These are phyloP conservation scores for Calameuta pallipes DNA, from an alignment of 2,888 invertebrate species.

Conservation along the genomic window DNA sequence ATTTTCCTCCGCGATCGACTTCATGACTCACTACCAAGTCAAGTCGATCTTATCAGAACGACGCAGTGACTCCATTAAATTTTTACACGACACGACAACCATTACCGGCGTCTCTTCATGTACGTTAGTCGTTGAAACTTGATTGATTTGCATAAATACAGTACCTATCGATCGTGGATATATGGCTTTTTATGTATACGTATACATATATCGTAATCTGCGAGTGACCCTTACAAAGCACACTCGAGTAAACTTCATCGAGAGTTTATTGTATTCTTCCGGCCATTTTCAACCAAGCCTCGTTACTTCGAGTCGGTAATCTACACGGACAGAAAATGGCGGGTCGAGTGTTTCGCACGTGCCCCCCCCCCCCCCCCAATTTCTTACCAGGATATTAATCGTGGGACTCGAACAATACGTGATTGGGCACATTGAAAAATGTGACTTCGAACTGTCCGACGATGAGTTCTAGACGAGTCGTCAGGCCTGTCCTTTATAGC, in stretches of 20 bases:
- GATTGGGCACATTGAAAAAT: background rate
- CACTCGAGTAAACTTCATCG: too few species aligned
- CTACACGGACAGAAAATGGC: background rate
- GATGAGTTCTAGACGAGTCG: background rate
- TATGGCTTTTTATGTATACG: background rate
- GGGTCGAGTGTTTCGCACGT: background rate
- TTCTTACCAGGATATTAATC: background rate
- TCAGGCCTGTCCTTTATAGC: conserved; percentile 14
- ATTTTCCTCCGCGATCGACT: background rate
- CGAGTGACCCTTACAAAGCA: too few species aligned
- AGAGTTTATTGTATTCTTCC: too few species aligned
- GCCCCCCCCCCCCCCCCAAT: background rate
- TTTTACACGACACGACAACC: background rate
- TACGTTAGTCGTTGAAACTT: background rate
- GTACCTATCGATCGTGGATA: background rate
- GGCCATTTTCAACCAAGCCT: too few species aligned
- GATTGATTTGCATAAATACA: background rate
- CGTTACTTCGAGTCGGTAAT: background rate
- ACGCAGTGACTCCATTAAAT: background rate
- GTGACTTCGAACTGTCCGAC: background rate
- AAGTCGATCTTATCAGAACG: background rate
- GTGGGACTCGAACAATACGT: background rate
- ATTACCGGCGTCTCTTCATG: background rate
- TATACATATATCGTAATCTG: background rate
- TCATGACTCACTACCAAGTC: background rate